Base-by-base conservation (phyloP, 2,888 invertebrate species). In the Andrena bucephala region DNA sequence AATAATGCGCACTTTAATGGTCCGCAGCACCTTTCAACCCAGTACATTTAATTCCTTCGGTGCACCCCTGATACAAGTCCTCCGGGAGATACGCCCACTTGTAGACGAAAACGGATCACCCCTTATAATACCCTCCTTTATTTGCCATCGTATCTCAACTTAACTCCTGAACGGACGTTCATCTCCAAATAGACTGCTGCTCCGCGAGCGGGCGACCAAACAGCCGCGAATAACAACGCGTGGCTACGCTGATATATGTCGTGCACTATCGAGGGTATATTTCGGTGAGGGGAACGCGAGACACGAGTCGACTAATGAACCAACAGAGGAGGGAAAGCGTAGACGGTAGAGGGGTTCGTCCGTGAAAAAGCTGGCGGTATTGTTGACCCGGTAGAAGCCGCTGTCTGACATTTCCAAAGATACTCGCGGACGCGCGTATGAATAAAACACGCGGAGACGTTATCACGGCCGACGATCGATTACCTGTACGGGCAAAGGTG, bases 181-280 rank as follows among this genome's bases (percentile, higher is more conserved):
- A 69, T 67, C 67, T 60, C 33, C 70, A 81, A 81, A 84, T 83
- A 86, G 83, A 83, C 77, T 20, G 33, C 5, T 33, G 27, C 67
- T 50, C 42, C 59, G 29, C 60, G 20, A 24, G 24, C 24, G 7
- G 36, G 24, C 20, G 63, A 24, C 57, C 24, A 52, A 20, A n/a
- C 63, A 0, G 1, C 13, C 16, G n/a, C 54, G 60, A 67, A 80
- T 80, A 72, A 81, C 67, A 68, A 29, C 63, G 48, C 50, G 60
- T 54, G 48, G 70, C 70, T 62, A 29, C 60, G 36, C 31, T 33
- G 33, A 63, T 33, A n/a, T 20, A 0, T 13, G 10, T 20, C 10
- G n/a, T 10, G 60, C 24, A 4, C 29, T 65, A 66, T 31, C n/a
- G 54, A 54, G 59, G 10, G 31, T 33, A 77, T 68, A 69, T 79